Conservation (phyloP, 2,797 vertebrate species). For the Monodelphis domestica region DNA sequence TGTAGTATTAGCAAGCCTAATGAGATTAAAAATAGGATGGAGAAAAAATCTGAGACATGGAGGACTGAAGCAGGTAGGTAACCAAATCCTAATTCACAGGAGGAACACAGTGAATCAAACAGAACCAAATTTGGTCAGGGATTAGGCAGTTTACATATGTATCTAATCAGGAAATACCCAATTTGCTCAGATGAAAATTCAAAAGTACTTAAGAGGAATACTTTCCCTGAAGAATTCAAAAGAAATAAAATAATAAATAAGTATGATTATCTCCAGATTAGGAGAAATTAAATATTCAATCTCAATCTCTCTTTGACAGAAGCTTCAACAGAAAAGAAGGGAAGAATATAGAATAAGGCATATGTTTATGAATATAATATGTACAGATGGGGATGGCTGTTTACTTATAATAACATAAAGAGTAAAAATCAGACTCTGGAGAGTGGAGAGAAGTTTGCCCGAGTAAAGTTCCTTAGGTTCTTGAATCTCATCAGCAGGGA, state of each 20-base stretch:
- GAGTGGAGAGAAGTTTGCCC: conserved; percentile 31
- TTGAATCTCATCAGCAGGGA: conserved; percentile 76
- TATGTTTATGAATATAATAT: conserved; percentile 69
- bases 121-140: conserved; percentile 68
- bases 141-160: conserved; percentile 29
- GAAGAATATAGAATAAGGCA: conserved; percentile 75
- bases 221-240: conserved; percentile 76
- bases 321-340: conserved; percentile 75
- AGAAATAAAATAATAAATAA: conserved; percentile 81
- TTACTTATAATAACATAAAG: conserved; percentile 71
- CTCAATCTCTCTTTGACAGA: conserved; percentile 70
- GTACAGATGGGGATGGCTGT: conserved; percentile 75
- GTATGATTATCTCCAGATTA: conserved; percentile 77
- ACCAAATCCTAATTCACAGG: conserved; percentile 13
- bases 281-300: conserved; percentile 78
- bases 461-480: conserved; percentile 31
- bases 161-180: conserved; percentile 63
- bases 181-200: conserved; percentile 72
- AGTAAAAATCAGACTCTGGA: conserved; percentile 64
- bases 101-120: conserved; percentile 34
- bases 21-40: neutral
- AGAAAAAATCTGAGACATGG: conserved; percentile 10
- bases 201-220: conserved; percentile 72
- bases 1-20: neutral
- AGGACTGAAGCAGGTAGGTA: neutral